These are phyloP conservation scores for Rhodeus uyekii DNA, from an alignment of 2,797 vertebrate genomes.

Conservation along the genomic window DNA sequence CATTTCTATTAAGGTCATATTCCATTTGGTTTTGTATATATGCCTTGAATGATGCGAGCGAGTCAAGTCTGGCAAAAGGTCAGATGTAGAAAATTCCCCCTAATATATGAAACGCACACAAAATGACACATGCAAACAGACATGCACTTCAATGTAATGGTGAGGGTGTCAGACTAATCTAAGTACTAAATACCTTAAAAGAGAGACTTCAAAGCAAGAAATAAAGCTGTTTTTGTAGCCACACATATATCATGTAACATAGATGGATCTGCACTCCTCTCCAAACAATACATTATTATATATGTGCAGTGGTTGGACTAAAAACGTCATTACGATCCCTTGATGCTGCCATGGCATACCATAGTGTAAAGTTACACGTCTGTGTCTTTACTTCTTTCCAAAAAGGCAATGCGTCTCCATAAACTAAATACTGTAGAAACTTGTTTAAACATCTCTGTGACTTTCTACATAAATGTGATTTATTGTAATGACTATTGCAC, in stretches of 20 bases:
- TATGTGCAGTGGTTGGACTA: constrained; percentile 24
- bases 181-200: constrained; percentile 34
- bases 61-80: constrained; percentile 7
- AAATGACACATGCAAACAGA: constrained; percentile 26
- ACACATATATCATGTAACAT: constrained; percentile 43
- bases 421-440: constrained; percentile 36
- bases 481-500: constrained; percentile 26
- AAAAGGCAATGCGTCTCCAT: constrained; percentile 35
- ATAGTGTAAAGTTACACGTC: constrained; percentile 36
- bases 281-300: constrained; percentile 40
- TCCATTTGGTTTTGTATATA: constrained; percentile 38
- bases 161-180: constrained; percentile 22
- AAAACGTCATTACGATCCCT: constrained; percentile 34
- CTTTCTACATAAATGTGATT: constrained; percentile 38
- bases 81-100: constrained; percentile 20
- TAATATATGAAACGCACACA: constrained; percentile 20
- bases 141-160: background rate
- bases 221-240: constrained; percentile 25
- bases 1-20: constrained; percentile 34
- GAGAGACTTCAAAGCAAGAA: constrained; percentile 32
- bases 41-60: constrained; percentile 15
- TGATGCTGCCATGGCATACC: constrained; percentile 32
- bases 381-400: constrained; percentile 35
- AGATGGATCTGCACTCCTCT: constrained; percentile 15
- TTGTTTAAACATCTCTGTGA: constrained; percentile 39